These are phyloP conservation scores for Albula goreensis DNA, from an alignment of 2,113 vertebrate species.

Conservation along the genomic window DNA sequence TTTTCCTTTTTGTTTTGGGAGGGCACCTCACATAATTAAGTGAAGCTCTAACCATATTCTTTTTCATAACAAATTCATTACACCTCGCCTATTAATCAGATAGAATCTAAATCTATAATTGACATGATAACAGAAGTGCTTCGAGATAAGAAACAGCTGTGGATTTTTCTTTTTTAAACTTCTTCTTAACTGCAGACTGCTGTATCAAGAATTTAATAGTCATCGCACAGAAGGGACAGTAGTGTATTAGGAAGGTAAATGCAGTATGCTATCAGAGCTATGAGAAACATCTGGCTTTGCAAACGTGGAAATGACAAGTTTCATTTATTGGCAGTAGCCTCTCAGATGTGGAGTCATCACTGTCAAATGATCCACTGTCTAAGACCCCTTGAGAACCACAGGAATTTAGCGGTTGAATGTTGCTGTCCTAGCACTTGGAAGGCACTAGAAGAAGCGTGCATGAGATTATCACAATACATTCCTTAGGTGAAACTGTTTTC, in stretches of 20 bases:
- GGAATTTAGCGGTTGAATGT: slow-evolving; percentile 4
- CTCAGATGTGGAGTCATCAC: neutral
- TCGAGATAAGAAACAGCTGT: neutral
- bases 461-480: neutral
- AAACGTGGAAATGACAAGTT: neutral
- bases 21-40: neutral
- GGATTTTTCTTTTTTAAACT: neutral
- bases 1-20: too few species aligned
- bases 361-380: neutral
- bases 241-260: neutral
- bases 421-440: neutral
- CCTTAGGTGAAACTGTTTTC: neutral
- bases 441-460: neutral
- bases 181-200: neutral
- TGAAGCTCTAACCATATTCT: neutral
- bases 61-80: neutral
- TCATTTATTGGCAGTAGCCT: neutral
- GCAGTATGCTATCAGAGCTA: neutral
- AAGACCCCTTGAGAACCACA: slow-evolving; percentile 6
- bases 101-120: neutral
- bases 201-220: neutral
- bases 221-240: too few species aligned
- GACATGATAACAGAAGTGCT: neutral
- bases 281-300: neutral
- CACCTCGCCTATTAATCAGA: neutral